These are phyloP conservation scores for Polypterus senegalus DNA, from an alignment of 2,113 vertebrate species.

Conservation along the genomic window DNA sequence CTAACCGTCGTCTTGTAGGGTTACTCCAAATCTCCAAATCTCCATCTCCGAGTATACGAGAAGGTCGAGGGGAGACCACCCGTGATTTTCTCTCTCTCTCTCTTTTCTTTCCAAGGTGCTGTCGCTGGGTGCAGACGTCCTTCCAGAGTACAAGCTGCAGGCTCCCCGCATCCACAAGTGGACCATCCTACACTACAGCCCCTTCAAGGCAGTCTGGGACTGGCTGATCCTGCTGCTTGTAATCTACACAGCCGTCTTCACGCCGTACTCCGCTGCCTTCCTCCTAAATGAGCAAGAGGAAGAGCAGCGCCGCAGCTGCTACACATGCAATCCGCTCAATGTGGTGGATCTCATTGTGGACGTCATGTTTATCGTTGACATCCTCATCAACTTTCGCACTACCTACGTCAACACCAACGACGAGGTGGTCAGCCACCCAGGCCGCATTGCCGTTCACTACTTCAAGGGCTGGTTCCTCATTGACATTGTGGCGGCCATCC, in stretches of 20 bases:
- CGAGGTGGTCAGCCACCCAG: constrained; percentile 91
- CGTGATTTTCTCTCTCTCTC: neutral
- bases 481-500: constrained; percentile 92
- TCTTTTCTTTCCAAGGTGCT: constrained; percentile 57
- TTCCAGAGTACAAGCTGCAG: constrained; percentile 93
- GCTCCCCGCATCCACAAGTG: constrained; percentile 86
- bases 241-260: constrained; percentile 94
- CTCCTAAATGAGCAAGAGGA: constrained; percentile 86
- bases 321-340: constrained; percentile 85
- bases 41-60: too few species aligned
- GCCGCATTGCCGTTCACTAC: constrained; percentile 86
- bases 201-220: constrained; percentile 97
- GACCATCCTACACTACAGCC: constrained; percentile 96
- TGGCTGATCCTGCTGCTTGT: constrained; percentile 94
- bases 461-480: constrained; percentile 99
- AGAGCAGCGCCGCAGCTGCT: constrained; percentile 68
- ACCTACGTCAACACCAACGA: constrained; percentile 96
- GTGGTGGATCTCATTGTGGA: constrained; percentile 95
- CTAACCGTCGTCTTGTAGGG: neutral
- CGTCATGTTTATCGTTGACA: constrained; percentile 97
- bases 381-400: constrained; percentile 95
- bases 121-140: constrained; percentile 85
- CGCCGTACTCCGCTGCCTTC: constrained; percentile 89
- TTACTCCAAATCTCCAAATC: too few species aligned
- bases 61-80: neutral